Evolutionary conservation across 2,888 invertebrate genomes (phyloP), one percentile per base, ranked within the genome.

Genomic region (Scaptomyza flava): DNA sequence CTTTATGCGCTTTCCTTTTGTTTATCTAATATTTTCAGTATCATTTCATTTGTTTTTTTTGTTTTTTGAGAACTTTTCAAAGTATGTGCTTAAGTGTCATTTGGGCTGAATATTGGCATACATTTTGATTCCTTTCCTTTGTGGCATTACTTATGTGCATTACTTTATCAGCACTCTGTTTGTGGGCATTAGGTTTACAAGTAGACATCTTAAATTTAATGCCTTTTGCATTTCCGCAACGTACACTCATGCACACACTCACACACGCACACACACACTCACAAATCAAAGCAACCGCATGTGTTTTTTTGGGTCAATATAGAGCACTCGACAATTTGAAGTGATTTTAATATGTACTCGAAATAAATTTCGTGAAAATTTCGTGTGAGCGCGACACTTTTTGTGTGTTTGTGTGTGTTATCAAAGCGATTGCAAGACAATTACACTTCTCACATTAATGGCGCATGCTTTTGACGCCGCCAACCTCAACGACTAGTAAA

Each of bases 391-490:
- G 61, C 43, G 59, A 67, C 71, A 59, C 53, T 52, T 67, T 77
- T 38, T 17, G 7, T 38, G n/a, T 36, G 7, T 38, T 0, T 4
- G 8, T 17, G 17, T 61, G 46, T 52, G 78, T 80, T 87, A 87
- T 87, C 87, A 81, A 80, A 78, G 72, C 77, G 79, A 87, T 85
- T 87, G 81, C 81, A 85, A 87, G 83, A 79, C 87, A 85, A 85
- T 85, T 85, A 84, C 77, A 87, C 84, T 87, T 84, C 74, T 79
- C 79, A 69, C 84, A 77, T 66, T 79, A 83, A 83, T 86, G 79
- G 77, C 61, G 43, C 66, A 62, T 79, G 75, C 52, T 71, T 52
- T 72, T 59, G 72, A 61, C 47, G 65, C 51, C 51, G 33, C 12
- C 56, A 53, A 30, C 56, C 54, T 58, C 2, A 66, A 53, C 41